Conservation (phyloP, 2,113 vertebrate genomes). For the Rhabdomys dilectus region DNA sequence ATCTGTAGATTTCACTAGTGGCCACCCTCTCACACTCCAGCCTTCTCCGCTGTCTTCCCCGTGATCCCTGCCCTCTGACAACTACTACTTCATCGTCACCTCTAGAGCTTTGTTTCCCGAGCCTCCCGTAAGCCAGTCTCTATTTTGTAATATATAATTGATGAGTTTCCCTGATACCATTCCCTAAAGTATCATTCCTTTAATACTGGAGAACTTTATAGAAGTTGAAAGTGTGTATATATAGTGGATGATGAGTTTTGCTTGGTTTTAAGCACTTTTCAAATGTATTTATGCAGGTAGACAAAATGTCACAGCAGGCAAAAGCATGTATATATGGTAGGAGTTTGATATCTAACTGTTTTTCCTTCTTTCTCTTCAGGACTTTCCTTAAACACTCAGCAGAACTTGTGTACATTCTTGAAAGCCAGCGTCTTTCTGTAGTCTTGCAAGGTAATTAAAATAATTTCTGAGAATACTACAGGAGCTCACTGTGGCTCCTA, state of each 20-base stretch:
- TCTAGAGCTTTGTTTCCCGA: not conserved
- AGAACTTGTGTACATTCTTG: slow-evolving; percentile 94
- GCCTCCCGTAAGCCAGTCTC: not conserved
- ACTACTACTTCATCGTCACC: not conserved
- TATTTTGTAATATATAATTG: not conserved
- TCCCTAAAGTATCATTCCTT: not conserved
- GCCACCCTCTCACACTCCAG: not conserved
- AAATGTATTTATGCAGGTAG: not conserved
- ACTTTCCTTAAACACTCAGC: slow-evolving; percentile 93
- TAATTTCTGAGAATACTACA: not conserved
- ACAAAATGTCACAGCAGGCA: not conserved
- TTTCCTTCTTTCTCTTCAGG: slow-evolving; percentile 83
- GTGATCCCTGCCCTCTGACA: too few relatives aligned
- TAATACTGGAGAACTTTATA: not conserved
- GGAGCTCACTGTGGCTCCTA: not conserved
- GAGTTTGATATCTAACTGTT: not conserved
- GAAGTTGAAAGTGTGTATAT: not conserved
- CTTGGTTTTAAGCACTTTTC: slow-evolving; percentile 18
- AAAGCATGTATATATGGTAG: not conserved
- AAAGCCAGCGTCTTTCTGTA: slow-evolving; percentile 93
- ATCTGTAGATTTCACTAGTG: not conserved
- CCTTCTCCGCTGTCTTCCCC: not conserved
- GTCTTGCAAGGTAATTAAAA: slow-evolving; percentile 92
- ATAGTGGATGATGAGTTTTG: not conserved
- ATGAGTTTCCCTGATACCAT: not conserved